These are phyloP conservation scores for Mobula hypostoma DNA, from an alignment of 2,113 vertebrate species.

Conservation along the genomic window DNA sequence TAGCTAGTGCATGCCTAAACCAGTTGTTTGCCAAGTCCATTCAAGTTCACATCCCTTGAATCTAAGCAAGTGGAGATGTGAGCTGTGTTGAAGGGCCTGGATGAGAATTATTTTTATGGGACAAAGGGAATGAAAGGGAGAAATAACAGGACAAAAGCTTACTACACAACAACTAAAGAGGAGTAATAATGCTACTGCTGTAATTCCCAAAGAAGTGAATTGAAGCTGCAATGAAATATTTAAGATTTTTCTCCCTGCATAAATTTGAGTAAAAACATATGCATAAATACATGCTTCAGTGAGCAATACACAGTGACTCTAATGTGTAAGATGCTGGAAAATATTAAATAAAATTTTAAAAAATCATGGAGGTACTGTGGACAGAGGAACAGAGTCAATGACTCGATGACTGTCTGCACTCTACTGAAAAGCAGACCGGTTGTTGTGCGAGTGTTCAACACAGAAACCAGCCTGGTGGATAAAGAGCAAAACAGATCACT, in stretches of 20 bases:
- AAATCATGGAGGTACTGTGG: no score
- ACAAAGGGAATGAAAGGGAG: no score
- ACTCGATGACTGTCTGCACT: no score
- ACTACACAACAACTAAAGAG: background rate
- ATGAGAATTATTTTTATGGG: no score
- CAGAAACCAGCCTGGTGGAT: background rate
- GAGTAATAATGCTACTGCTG: background rate
- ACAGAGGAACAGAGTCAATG: no score
- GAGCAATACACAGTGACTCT: background rate
- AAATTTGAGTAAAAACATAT: background rate
- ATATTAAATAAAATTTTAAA: no score
- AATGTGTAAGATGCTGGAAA: background rate
- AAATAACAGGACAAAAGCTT: background rate
- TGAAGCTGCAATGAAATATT: background rate
- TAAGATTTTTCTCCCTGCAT: background rate
- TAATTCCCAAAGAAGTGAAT: background rate
- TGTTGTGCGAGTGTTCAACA: background rate
- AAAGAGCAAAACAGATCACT: background rate
- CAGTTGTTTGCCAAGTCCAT: no score
- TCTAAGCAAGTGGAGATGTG: no score
- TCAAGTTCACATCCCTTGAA: no score
- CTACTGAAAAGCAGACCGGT: background rate
- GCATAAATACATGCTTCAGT: background rate
- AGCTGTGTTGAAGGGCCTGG: no score
- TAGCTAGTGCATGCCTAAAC: no score